These are phyloP conservation scores for Vannuccia rotundouncinata DNA, from an alignment of 2,888 invertebrate species.

Conservation along the genomic window DNA sequence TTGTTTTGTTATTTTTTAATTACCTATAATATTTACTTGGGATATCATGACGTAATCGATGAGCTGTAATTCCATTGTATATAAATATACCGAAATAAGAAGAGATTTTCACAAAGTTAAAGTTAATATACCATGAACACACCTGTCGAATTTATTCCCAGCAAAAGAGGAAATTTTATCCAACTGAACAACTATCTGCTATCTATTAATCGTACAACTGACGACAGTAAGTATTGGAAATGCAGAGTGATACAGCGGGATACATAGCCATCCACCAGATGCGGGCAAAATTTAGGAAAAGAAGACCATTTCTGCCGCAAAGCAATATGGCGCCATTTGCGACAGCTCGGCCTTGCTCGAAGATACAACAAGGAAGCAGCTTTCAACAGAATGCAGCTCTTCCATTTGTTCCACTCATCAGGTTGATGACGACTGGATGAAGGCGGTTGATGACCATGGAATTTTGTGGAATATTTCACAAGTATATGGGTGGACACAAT, in stretches of 20 bases:
- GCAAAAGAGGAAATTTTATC: background rate
- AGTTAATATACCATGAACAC: constrained; percentile 5
- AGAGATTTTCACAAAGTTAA: constrained; percentile 2
- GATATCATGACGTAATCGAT: too few species aligned
- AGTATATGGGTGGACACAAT: background rate
- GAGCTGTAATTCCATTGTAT: background rate
- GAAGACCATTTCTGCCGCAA: constrained; percentile 8
- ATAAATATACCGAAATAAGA: background rate
- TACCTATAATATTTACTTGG: too few species aligned
- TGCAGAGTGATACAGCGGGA: constrained; percentile 6
- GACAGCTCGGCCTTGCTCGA: background rate
- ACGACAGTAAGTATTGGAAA: constrained; percentile 18
- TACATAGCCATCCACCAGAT: constrained; percentile 15
- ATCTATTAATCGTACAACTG: constrained; percentile 14
- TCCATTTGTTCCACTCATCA: background rate
- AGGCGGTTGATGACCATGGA: background rate
- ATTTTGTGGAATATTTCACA: background rate
- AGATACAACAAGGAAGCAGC: background rate
- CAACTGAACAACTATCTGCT: constrained; percentile 16
- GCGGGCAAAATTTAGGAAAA: constrained; percentile 19
- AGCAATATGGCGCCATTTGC: background rate
- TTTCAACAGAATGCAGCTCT: constrained; percentile 22
- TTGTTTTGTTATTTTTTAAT: too few species aligned
- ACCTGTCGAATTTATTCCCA: background rate
- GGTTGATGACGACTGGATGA: background rate